Base-by-base conservation (phyloP, 2,888 invertebrate species). In the Geophilus truncorum region DNA sequence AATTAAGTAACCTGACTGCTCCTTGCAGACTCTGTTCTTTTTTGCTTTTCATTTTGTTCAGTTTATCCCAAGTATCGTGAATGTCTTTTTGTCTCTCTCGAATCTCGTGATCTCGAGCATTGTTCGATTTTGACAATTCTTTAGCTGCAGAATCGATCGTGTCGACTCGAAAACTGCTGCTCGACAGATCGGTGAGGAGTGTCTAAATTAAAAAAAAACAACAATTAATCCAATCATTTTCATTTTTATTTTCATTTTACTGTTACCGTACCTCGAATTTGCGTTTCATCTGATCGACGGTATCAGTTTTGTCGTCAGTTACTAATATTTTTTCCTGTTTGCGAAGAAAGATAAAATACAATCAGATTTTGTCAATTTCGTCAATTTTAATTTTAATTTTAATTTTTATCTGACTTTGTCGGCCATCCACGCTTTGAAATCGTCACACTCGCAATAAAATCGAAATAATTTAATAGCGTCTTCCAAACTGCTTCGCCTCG, bases 381-480 rank as follows among this genome's bases (percentile, higher is more conserved):
- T 70, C 70, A n/a, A 25, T n/a, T n/a, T n/a, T n/a, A n/a, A n/a
- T n/a, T n/a, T n/a, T n/a, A n/a, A n/a, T n/a, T n/a, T n/a, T n/a
- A n/a, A n/a, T n/a, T n/a, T n/a, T n/a, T n/a, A n/a, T n/a, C 23
- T 28, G 21, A 51, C 88, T 84, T 97, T 97, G 83, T 98, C 98
- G 85, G 93, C 93, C 88, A 98, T 96, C 98, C 98, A 99, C 84
- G 92, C 92, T 87, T 98, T 97, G 86, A 99, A 97, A 88, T 97
- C 97, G 85, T 98, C 97, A 87, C 98, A 98, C 86, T 98, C 98
- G 10, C 94, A 92, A 88, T 95, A 97, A 89, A 98, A 97, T 80
- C 93, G 93, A 88, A 94, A 97, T 81, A 98, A 89, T 84, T 94
- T 91, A 84, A 97, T 95, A 0, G 97, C 94, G 86, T 98, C 98